These are phyloP conservation scores for Phrixothrix hirtus DNA, from an alignment of 2,888 invertebrate species.

Conservation along the genomic window DNA sequence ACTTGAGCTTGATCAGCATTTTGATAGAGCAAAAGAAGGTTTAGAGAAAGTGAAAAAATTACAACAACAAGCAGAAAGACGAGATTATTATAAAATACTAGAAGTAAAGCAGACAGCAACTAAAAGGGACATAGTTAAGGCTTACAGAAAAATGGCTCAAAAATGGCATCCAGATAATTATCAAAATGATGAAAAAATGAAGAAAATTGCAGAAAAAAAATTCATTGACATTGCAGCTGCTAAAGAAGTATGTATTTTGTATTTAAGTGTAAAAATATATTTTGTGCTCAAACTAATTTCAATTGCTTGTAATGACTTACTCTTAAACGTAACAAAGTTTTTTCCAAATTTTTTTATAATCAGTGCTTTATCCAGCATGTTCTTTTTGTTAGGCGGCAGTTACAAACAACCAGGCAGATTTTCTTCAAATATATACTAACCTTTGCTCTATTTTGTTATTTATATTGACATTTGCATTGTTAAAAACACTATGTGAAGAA, in stretches of 20 bases:
- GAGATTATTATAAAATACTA: constrained; percentile 97
- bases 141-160: constrained; percentile 94
- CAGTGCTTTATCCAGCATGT: too few relatives aligned
- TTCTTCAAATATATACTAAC: too few relatives aligned
- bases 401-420: too few relatives aligned
- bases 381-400: too few relatives aligned
- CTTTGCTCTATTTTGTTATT: too few relatives aligned
- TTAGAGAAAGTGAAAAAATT: constrained; percentile 84
- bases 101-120: constrained; percentile 87
- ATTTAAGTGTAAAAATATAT: background rate
- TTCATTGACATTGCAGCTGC: constrained; percentile 99
- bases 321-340: background rate
- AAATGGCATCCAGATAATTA: constrained; percentile 99
- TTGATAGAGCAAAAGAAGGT: constrained; percentile 86
- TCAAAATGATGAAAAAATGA: constrained; percentile 77
- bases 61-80: constrained; percentile 87
- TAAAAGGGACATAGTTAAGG: constrained; percentile 93
- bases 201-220: constrained; percentile 93
- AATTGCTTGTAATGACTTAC: too few relatives aligned
- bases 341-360: background rate
- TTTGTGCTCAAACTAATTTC: background rate
- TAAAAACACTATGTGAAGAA: too few relatives aligned
- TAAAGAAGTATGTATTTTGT: constrained; percentile 75
- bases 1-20: constrained; percentile 76
- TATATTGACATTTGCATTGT: too few relatives aligned